These are phyloP conservation scores for Telenomus remus DNA, from an alignment of 1,140 invertebrate genomes.

Conservation along the genomic window DNA sequence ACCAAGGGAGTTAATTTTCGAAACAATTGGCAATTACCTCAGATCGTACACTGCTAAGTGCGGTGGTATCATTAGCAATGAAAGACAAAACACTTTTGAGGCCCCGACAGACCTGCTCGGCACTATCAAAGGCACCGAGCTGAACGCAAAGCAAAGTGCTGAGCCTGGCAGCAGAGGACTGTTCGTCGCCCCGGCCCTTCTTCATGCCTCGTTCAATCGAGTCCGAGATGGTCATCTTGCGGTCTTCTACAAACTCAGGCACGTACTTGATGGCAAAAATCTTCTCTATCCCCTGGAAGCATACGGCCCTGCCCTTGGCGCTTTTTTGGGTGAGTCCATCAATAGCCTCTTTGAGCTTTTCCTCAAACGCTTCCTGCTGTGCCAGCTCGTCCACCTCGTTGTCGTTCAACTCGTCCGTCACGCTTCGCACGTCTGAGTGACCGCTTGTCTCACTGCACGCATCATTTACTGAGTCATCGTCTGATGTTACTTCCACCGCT, in stretches of 20 bases:
- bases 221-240: conserved; percentile 86
- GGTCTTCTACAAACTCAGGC: conserved; percentile 84
- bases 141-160: conserved; percentile 89
- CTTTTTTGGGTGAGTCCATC: conserved; percentile 91
- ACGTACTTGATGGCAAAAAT: conserved; percentile 88
- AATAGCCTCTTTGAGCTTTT: conserved; percentile 89
- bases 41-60: conserved; percentile 75
- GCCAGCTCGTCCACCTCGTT: conserved; percentile 78
- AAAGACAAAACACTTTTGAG: conserved; percentile 75
- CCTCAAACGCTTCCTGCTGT: conserved; percentile 88
- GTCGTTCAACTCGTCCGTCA: conserved; percentile 78
- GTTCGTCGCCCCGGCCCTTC: conserved; percentile 88
- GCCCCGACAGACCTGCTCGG: conserved; percentile 79
- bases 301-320: conserved; percentile 84
- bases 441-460: conserved; percentile 80
- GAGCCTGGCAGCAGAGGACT: conserved; percentile 85
- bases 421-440: conserved; percentile 79
- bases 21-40: too few species aligned
- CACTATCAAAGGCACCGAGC: conserved; percentile 80
- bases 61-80: conserved; percentile 77
- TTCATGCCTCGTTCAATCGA: conserved; percentile 86
- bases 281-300: conserved; percentile 83
- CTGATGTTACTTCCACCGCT: conserved; percentile 75
- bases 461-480: conserved; percentile 83
- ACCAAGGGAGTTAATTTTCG: too few species aligned